A percentile compares a stretch with the other conserved stretches of the same genome.
phyloP scores from a whole-genome alignment of 2,797 vertebrate species.

The Poeciliopsis infans region DNA sequence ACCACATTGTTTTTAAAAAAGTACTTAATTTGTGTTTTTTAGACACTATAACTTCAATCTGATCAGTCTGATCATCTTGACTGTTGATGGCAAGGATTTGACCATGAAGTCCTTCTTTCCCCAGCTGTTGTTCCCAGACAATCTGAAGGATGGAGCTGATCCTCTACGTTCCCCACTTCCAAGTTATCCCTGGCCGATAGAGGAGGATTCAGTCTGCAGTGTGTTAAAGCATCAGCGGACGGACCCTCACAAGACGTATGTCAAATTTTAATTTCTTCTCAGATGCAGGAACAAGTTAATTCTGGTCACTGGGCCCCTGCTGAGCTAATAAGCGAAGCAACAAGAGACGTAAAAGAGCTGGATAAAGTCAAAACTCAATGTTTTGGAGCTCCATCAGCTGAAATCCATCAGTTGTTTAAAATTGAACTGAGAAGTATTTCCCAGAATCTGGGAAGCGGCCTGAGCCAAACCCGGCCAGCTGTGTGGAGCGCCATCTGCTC shows the following conservation, averaged over 20 bases:
- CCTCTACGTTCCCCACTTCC: conserved; percentile 6
- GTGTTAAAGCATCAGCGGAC: conserved; percentile 20
- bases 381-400: neutral
- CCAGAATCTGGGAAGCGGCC: conserved; percentile 30
- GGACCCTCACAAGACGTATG: conserved; percentile 32
- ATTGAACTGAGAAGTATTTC: conserved; percentile 31
- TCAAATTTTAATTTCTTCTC: conserved; percentile 46
- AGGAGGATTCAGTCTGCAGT: conserved; percentile 2
- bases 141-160: neutral
- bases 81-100: conserved; percentile 1
- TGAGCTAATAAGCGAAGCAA: neutral
- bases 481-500: conserved; percentile 38
- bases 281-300: conserved; percentile 32
- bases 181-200: neutral
- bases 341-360: neutral
- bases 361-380: neutral
- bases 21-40: neutral
- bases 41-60: neutral
- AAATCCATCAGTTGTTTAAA: conserved; percentile 2
- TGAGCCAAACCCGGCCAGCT: conserved; percentile 52
- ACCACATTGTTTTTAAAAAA: neutral
- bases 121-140: conserved; percentile 2
- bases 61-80: neutral
- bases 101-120: conserved; percentile 9
- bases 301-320: conserved; percentile 5